Base-by-base conservation (phyloP, 2,797 vertebrate species). In the Gadopsis marmoratus region DNA sequence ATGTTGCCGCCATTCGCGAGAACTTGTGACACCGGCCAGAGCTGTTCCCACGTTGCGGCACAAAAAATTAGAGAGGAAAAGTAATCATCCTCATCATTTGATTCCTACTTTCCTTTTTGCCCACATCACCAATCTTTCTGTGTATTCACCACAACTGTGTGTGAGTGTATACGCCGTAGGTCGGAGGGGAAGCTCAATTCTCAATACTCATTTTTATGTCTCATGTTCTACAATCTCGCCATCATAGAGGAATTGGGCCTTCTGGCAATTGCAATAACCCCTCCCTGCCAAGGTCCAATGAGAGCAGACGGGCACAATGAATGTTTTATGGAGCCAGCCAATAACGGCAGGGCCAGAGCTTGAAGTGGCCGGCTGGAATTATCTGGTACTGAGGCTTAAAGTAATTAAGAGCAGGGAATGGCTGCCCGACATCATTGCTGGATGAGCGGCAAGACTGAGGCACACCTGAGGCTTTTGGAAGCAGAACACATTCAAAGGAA, bases 401-500 rank as follows among this genome's bases (percentile, higher is more conserved):
- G 79, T 89, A 90, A 93, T 91, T 90, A 91, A 84, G 83, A 87
- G 72, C 64, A 53, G 63, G 79, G 83, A 83, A 89, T 35, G 61
- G 81, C 54, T 14, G 77, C 68, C n/a, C 19, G 43, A 50, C 84
- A 85, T 94, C 88, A 90, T 75, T 87, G 86, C 90, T 82, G 84
- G 86, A 88, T 88, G 89, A 93, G 78, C 41, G 16, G 85, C 82
- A 72, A 80, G 79, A 86, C 82, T 68, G 83, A 74, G 63, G 71
- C 89, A 83, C 93, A 95, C 92, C 91, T 93, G 91, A 91, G 90
- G 88, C 89, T 91, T 86, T 66, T 83, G 85, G 82, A 85, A 81
- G 71, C 54, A 7, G 39, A 73, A 45, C 82, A 70, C 61, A 82
- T 82, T 78, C 19, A 39, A 68, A 66, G n/a, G 76, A 53, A 61